Conservation (phyloP, 2,888 invertebrate genomes). For the Ptychoptera contaminata region DNA sequence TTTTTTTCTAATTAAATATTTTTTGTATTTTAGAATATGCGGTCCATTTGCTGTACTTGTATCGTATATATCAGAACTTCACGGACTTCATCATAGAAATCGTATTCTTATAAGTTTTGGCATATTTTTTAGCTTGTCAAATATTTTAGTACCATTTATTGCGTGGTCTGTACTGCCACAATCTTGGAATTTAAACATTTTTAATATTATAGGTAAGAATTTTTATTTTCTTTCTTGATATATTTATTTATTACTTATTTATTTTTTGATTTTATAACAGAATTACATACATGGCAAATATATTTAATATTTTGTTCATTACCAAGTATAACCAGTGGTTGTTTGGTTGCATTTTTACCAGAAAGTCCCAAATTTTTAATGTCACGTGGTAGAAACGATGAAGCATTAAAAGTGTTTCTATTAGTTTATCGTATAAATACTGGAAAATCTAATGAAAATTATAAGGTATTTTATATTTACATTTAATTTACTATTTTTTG, state of each 20-base stretch:
- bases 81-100: conserved; percentile 45
- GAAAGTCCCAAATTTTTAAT: conserved; percentile 70
- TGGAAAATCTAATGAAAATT: conserved; percentile 41
- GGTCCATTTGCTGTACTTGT: conserved; percentile 61
- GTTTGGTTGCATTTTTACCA: conserved; percentile 43
- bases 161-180: conserved; percentile 58
- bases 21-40: conserved; percentile 32
- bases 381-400: conserved; percentile 46
- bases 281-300: conserved; percentile 44
- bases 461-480: conserved; percentile 50
- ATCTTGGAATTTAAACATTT: conserved; percentile 34
- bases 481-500: too few relatives aligned
- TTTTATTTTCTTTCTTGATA: not conserved
- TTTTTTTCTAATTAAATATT: not conserved
- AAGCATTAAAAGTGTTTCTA: conserved; percentile 46
- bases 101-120: conserved; percentile 48
- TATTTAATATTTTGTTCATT: conserved; percentile 40
- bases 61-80: conserved; percentile 58
- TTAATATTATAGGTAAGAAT: conserved; percentile 27
- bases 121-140: conserved; percentile 47
- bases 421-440: conserved; percentile 50
- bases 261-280: conserved; percentile 14
- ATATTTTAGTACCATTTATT: conserved; percentile 45
- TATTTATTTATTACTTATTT: not conserved
- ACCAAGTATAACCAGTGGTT: conserved; percentile 49